These are phyloP conservation scores for Rhinichthys klamathensis DNA, from an alignment of 2,113 vertebrate genomes.

Conservation along the genomic window DNA sequence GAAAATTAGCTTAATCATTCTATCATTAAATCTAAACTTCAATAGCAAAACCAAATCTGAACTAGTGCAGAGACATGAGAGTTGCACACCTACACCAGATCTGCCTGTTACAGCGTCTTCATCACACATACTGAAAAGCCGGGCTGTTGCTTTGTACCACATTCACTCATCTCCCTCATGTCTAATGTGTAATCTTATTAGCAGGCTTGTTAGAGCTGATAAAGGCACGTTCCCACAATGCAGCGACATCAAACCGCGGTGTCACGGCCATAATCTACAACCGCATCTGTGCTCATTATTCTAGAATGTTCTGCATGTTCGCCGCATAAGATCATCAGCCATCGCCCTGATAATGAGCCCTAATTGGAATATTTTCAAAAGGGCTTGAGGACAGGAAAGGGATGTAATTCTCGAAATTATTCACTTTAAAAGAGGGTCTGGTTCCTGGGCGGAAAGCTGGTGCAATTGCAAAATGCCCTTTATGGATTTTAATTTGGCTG, in stretches of 20 bases:
- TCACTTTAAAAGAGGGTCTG: constrained; percentile 4
- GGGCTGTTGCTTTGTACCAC: constrained; percentile 24
- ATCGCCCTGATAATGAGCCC: constrained; percentile 66
- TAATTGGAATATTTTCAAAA: constrained; percentile 70
- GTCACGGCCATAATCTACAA: constrained; percentile 59
- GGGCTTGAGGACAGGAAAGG: constrained; percentile 56
- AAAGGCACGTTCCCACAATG: constrained; percentile 56
- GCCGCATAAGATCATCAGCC: constrained; percentile 64
- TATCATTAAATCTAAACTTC: background rate
- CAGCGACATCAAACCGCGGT: constrained; percentile 49
- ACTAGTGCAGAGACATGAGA: background rate
- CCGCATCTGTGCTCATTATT: constrained; percentile 65
- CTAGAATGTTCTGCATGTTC: constrained; percentile 57
- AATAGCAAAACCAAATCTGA: background rate
- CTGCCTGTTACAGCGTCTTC: background rate
- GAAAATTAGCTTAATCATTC: background rate
- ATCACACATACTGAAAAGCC: constrained; percentile 23
- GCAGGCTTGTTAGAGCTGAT: constrained; percentile 51
- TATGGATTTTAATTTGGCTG: constrained; percentile 2
- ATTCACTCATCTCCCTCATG: constrained; percentile 16
- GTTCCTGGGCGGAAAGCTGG: background rate
- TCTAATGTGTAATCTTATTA: constrained; percentile 55
- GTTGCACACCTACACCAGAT: background rate
- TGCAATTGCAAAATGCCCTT: background rate
- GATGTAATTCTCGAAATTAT: background rate